Evolutionary conservation across 2,888 invertebrate genomes (phyloP).

Genomic region (Microctonus brassicae): DNA sequence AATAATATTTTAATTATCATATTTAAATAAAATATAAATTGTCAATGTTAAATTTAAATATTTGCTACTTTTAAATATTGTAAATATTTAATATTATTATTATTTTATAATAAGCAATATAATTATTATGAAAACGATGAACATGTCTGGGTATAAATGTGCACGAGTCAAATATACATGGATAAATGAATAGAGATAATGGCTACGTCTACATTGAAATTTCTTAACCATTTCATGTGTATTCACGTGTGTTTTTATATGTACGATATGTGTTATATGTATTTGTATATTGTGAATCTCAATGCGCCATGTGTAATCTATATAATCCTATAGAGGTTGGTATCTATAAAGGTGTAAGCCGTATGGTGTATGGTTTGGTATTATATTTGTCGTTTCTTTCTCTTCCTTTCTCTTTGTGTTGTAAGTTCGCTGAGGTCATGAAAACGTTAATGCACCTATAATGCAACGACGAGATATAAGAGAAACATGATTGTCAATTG

Average conservation of each 20-base stretch:
- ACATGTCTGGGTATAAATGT: not conserved
- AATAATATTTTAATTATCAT: not conserved
- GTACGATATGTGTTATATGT: slow-evolving; percentile 13
- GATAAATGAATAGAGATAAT: not conserved
- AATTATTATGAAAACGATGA: not conserved
- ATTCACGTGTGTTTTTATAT: not conserved
- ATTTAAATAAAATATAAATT: not conserved
- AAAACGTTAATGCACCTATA: slow-evolving; percentile 38
- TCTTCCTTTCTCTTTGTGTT: not conserved
- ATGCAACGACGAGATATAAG: slow-evolving; percentile 26
- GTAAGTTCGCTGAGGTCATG: slow-evolving; percentile 19
- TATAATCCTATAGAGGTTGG: slow-evolving; percentile 21
- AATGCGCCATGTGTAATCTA: slow-evolving; percentile 22
- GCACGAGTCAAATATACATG: not conserved
- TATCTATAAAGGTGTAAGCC: slow-evolving; percentile 17
- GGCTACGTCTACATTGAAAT: not conserved
- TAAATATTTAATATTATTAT: not conserved
- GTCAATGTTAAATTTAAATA: not conserved
- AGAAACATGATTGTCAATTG: slow-evolving; percentile 33
- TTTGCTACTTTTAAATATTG: not conserved
- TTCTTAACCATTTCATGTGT: not conserved
- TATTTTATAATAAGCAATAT: not conserved
- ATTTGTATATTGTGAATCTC: slow-evolving; percentile 10
- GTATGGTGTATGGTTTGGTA: slow-evolving; percentile 11
- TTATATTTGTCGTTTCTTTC: too few relatives aligned